Conservation (phyloP, 2,888 invertebrate species). For the Drosophila basisetae region DNA sequence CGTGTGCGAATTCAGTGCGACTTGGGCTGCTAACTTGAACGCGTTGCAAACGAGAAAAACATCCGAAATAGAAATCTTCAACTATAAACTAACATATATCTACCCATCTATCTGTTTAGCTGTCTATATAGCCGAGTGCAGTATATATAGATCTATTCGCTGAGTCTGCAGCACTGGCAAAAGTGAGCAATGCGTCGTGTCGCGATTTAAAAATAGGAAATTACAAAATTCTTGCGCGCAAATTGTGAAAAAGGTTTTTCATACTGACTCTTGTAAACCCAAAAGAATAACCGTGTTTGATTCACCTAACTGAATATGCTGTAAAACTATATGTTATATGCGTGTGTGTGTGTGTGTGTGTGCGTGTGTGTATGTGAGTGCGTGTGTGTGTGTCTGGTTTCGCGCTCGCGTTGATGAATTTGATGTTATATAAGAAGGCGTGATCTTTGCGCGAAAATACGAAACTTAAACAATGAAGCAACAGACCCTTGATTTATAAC, state of each 20-base stretch:
- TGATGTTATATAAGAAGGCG: conserved; percentile 72
- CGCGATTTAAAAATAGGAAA: conserved; percentile 77
- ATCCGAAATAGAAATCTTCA: conserved; percentile 74
- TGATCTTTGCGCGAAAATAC: conserved; percentile 51
- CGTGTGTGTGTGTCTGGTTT: conserved; percentile 10
- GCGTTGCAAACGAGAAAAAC: conserved; percentile 84
- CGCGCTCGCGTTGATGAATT: conserved; percentile 26
- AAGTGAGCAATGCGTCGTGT: conserved; percentile 79
- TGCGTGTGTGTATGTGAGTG: not conserved
- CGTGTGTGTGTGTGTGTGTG: conserved; percentile 2
- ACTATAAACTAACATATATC: conserved; percentile 73
- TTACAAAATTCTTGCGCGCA: conserved; percentile 76
- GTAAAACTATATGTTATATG: conserved; percentile 25
- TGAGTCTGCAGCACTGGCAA: conserved; percentile 76
- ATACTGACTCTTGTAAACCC: conserved; percentile 19
- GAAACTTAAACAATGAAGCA: conserved; percentile 3
- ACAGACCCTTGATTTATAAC: conserved; percentile 10
- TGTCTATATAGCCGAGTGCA: conserved; percentile 68
- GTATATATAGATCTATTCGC: conserved; percentile 69
- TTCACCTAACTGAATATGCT: conserved; percentile 8
- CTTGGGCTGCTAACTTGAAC: conserved; percentile 86
- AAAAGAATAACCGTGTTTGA: conserved; percentile 5
- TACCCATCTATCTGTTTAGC: conserved; percentile 45
- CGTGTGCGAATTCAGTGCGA: conserved; percentile 85
- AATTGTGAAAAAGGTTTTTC: conserved; percentile 65